A percentile compares a stretch with the other conserved stretches of the same genome.
Conservation (phyloP, 2,797 vertebrate species). For the Melanotaenia parkinsoni region DNA sequence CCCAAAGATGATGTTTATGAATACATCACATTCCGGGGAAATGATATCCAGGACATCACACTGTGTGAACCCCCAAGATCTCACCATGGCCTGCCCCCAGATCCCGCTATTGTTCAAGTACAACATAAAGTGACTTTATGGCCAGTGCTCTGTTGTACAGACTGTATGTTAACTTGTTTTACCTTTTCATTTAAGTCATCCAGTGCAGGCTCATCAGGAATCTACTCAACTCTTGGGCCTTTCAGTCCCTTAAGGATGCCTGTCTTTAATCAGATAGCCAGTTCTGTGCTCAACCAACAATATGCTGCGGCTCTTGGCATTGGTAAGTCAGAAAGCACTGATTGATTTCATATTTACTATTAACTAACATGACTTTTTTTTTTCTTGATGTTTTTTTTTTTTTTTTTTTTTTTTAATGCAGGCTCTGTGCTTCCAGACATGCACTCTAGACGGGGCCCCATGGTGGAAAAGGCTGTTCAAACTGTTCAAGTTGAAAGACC, state of each 20-base stretch:
- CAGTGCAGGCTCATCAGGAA: slow-evolving; percentile 67
- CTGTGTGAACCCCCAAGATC: slow-evolving; percentile 92
- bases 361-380: background rate
- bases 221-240: slow-evolving; percentile 86
- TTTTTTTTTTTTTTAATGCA: slow-evolving; percentile 38
- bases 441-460: slow-evolving; percentile 88
- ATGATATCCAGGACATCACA: slow-evolving; percentile 95
- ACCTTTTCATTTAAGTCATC: slow-evolving; percentile 65
- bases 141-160: background rate
- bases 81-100: slow-evolving; percentile 90
- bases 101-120: slow-evolving; percentile 97
- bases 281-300: slow-evolving; percentile 91
- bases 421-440: slow-evolving; percentile 85
- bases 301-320: slow-evolving; percentile 92
- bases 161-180: background rate
- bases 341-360: background rate
- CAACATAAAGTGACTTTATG: slow-evolving; percentile 59
- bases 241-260: slow-evolving; percentile 91
- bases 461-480: slow-evolving; percentile 97
- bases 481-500: slow-evolving; percentile 85
- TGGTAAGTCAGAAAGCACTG: slow-evolving; percentile 77
- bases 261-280: slow-evolving; percentile 90
- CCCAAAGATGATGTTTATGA: slow-evolving; percentile 94
- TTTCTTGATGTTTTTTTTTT: background rate
- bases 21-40: slow-evolving; percentile 97